Percentiles rank a stretch among this genome's conserved stretches.
Evolutionary conservation across 2,888 invertebrate species (phyloP).

Genomic region (Stenodema calcarata): DNA sequence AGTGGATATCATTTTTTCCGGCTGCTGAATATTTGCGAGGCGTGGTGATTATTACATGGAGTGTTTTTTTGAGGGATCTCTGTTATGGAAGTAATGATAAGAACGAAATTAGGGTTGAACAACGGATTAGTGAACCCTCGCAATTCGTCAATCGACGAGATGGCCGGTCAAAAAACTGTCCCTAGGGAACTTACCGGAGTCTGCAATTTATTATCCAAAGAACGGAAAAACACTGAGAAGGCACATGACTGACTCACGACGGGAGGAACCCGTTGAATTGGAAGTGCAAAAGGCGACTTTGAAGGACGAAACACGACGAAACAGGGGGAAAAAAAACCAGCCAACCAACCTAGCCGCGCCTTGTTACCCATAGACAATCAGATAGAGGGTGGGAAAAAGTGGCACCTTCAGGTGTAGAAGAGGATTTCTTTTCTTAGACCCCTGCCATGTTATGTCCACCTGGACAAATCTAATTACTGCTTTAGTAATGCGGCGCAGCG

Average conservation of each 20-base stretch:
- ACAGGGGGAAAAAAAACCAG: slow-evolving; percentile 18
- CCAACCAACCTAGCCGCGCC: background rate
- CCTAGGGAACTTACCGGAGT: background rate
- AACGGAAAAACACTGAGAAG: background rate
- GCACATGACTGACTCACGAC: background rate
- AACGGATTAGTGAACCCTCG: background rate
- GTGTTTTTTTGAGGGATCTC: no score
- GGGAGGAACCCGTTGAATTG: background rate
- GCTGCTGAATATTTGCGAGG: no score
- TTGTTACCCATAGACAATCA: slow-evolving; percentile 46
- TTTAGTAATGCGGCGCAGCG: slow-evolving; percentile 37
- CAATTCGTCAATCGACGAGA: background rate
- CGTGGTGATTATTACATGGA: no score
- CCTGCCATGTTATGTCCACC: slow-evolving; percentile 39
- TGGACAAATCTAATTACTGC: slow-evolving; percentile 48
- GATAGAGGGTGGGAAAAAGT: slow-evolving; percentile 36
- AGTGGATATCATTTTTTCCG: no score
- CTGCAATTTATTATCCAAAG: background rate
- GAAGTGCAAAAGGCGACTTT: slow-evolving; percentile 20
- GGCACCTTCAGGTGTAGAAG: slow-evolving; percentile 24
- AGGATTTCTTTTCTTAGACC: slow-evolving; percentile 28
- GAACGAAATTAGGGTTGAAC: background rate
- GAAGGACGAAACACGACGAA: background rate
- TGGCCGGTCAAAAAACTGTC: background rate
- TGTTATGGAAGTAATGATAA: no score